phyloP scores from a whole-genome alignment of 2,797 vertebrate genomes.

The Otolemur crassicaudatus region DNA sequence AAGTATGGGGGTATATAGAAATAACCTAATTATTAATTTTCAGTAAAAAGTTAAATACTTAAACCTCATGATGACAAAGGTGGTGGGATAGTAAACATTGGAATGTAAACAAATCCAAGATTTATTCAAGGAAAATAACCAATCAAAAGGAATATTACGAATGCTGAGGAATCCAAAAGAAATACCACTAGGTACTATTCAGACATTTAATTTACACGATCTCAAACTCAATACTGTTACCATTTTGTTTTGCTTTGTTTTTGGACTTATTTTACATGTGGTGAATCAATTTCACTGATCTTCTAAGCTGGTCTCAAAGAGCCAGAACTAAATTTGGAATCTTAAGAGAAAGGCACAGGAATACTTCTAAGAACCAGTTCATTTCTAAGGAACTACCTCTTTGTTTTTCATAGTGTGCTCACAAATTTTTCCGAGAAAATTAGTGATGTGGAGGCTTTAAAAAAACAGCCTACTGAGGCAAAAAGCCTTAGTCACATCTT shows the following conservation, averaged over 20 bases:
- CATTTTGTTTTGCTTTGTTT: background rate
- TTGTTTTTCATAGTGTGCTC: constrained; percentile 41
- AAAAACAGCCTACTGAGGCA: constrained; percentile 69
- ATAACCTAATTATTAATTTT: constrained; percentile 34
- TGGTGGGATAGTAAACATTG: background rate
- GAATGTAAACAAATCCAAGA: constrained; percentile 41
- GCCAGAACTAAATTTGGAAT: constrained; percentile 20
- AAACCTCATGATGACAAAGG: constrained; percentile 37
- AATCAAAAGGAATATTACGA: background rate
- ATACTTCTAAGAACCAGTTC: background rate
- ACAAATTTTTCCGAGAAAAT: constrained; percentile 64
- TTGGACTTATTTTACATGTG: background rate
- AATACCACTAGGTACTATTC: background rate
- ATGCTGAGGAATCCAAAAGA: constrained; percentile 37
- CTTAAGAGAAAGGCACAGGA: constrained; percentile 12
- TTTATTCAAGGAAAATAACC: constrained; percentile 42
- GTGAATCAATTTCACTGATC: constrained; percentile 1
- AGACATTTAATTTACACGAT: constrained; percentile 38
- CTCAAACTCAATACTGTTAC: constrained; percentile 8
- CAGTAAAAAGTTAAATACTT: constrained; percentile 50
- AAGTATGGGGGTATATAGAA: background rate
- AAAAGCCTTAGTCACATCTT: constrained; percentile 78
- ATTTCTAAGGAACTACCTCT: constrained; percentile 44
- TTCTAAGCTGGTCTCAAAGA: constrained; percentile 20
- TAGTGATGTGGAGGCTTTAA: constrained; percentile 56